Percentiles rank a stretch among this genome's conserved stretches.
Conservation (phyloP, 1,140 invertebrate species). For the Stegodyphus mimosarum region DNA sequence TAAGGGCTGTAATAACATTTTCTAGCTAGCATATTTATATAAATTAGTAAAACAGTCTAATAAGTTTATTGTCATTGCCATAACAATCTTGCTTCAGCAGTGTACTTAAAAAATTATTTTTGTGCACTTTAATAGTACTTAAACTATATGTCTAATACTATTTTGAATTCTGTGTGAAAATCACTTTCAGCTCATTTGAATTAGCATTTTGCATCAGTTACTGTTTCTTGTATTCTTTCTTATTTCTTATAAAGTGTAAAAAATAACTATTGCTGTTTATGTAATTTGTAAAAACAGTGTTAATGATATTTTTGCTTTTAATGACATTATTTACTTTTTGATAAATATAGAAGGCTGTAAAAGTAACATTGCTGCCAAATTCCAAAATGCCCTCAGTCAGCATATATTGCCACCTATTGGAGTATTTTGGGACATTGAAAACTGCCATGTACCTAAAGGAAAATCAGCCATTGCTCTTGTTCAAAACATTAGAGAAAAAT, state of each 20-base stretch:
- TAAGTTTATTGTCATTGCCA: too few species aligned
- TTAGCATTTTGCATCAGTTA: not conserved
- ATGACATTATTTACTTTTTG: too few species aligned
- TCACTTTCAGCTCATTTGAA: not conserved
- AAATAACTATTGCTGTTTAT: too few species aligned
- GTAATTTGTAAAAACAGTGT: too few species aligned
- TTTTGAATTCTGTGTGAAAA: not conserved
- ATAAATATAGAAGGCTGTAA: slow-evolving; percentile 37
- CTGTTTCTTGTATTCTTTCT: not conserved
- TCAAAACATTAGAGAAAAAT: slow-evolving; percentile 80
- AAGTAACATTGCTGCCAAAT: slow-evolving; percentile 59
- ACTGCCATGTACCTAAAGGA: slow-evolving; percentile 83
- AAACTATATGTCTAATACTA: not conserved
- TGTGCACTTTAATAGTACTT: not conserved
- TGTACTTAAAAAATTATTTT: too few species aligned
- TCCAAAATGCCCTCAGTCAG: slow-evolving; percentile 47
- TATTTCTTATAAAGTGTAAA: too few species aligned
- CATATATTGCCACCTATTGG: slow-evolving; percentile 77
- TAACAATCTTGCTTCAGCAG: too few species aligned
- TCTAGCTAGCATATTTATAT: too few species aligned
- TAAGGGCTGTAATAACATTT: too few species aligned
- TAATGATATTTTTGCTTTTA: too few species aligned
- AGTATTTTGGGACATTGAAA: slow-evolving; percentile 95
- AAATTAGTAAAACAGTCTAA: too few species aligned
- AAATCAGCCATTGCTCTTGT: slow-evolving; percentile 83